Percentiles rank a stretch among this genome's conserved stretches.
phyloP scores from a whole-genome alignment of 2,797 vertebrate genomes.

The Alouatta caraya region DNA sequence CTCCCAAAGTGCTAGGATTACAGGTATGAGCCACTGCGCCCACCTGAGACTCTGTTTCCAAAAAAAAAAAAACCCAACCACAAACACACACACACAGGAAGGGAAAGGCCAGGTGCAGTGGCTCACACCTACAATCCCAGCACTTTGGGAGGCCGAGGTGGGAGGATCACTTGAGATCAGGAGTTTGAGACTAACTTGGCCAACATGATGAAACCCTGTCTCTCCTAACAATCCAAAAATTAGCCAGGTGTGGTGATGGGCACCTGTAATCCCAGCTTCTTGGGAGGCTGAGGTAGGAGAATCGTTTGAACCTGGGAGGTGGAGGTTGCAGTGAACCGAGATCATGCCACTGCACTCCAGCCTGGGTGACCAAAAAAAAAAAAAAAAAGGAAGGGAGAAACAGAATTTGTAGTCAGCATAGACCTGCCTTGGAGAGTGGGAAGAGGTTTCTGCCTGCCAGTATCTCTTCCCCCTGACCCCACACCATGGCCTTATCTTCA shows the following conservation, averaged over 20 bases:
- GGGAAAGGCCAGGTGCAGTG: too few species aligned
- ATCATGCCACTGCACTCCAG: neutral
- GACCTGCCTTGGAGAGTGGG: neutral
- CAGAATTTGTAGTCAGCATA: neutral
- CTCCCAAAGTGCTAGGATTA: too few species aligned
- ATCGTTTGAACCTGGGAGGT: neutral
- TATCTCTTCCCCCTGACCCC: neutral
- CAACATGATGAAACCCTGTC: neutral
- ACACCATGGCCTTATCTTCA: too few species aligned
- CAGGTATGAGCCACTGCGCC: too few species aligned
- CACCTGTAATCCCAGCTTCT: neutral
- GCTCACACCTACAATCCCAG: too few species aligned
- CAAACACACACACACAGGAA: too few species aligned
- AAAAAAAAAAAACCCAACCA: too few species aligned
- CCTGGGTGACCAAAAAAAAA: neutral
- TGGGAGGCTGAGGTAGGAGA: neutral
- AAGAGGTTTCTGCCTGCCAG: neutral
- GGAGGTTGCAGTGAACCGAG: neutral
- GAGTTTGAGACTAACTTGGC: neutral
- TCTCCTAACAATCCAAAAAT: neutral
- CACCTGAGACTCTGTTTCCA: too few species aligned
- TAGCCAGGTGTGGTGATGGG: accelerated
- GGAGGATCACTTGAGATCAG: neutral
- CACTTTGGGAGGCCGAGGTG: neutral
- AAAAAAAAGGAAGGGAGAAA: neutral